Conservation (phyloP, 2,797 vertebrate species). For the Brachyrhaphis roseni region DNA sequence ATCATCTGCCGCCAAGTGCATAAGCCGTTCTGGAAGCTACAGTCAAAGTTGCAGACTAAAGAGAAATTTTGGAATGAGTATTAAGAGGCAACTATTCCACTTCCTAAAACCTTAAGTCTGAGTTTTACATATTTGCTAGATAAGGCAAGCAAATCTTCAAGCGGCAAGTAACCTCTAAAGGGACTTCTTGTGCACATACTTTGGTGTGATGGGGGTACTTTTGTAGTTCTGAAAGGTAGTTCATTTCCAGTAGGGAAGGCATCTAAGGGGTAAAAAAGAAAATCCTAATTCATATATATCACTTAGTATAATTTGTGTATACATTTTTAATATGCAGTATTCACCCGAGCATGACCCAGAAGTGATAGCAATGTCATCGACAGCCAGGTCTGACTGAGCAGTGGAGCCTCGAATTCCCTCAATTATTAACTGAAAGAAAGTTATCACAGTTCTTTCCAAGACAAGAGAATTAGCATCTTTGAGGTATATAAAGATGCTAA, state of each 20-base stretch:
- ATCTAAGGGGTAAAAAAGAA: constrained; percentile 20
- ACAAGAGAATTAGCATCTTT: background rate
- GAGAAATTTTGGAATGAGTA: constrained; percentile 10
- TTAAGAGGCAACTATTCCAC: background rate
- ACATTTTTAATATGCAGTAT: background rate
- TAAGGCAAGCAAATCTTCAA: background rate
- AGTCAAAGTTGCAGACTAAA: constrained; percentile 62
- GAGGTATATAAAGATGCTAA: no score
- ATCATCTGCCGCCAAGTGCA: constrained; percentile 75
- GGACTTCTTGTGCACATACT: constrained; percentile 40
- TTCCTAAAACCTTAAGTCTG: background rate
- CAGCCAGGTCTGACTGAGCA: constrained; percentile 77
- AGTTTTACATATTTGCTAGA: background rate
- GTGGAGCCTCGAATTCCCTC: constrained; percentile 83
- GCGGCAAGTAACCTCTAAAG: constrained; percentile 8
- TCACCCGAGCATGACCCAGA: constrained; percentile 79
- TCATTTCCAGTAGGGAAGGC: constrained; percentile 1
- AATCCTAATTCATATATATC: background rate
- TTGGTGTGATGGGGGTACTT: constrained; percentile 19
- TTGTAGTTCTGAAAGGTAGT: constrained; percentile 13
- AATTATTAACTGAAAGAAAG: constrained; percentile 78
- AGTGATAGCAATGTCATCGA: constrained; percentile 83
- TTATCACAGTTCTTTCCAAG: background rate
- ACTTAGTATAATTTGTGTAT: background rate
- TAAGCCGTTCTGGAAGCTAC: constrained; percentile 48